These are phyloP conservation scores for Phalloptychus januarius DNA, from an alignment of 2,797 vertebrate species.

Conservation along the genomic window DNA sequence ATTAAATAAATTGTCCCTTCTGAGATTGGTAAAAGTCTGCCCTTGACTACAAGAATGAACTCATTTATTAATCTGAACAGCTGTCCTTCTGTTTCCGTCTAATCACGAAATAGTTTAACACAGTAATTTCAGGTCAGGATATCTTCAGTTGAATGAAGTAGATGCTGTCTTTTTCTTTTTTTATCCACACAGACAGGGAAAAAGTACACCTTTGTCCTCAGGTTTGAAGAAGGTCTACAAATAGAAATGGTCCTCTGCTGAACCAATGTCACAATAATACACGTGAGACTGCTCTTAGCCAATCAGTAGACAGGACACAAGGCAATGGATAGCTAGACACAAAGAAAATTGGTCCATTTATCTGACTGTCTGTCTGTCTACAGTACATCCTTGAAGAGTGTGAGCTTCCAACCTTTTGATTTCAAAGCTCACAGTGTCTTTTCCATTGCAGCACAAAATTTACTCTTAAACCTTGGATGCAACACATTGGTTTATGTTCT, in stretches of 20 bases:
- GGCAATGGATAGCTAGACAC: slow-evolving; percentile 34
- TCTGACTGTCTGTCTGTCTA: slow-evolving; percentile 4
- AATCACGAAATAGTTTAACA: slow-evolving; percentile 41
- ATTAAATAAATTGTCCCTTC: slow-evolving; percentile 58
- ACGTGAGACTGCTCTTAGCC: slow-evolving; percentile 53
- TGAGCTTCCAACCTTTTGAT: neutral
- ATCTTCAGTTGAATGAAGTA: slow-evolving; percentile 32
- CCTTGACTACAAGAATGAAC: slow-evolving; percentile 55
- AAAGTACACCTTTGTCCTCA: slow-evolving; percentile 35
- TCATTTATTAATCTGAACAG: slow-evolving; percentile 50
- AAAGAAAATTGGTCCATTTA: slow-evolving; percentile 53
- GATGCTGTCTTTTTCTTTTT: slow-evolving; percentile 23
- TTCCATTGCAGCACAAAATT: neutral
- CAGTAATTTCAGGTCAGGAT: slow-evolving; percentile 29
- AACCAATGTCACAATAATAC: slow-evolving; percentile 51
- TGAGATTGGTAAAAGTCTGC: slow-evolving; percentile 49
- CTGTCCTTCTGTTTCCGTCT: slow-evolving; percentile 26
- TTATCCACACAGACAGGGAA: slow-evolving; percentile 18
- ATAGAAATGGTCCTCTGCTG: slow-evolving; percentile 60
- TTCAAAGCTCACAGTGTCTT: neutral
- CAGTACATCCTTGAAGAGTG: neutral
- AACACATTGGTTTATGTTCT: neutral
- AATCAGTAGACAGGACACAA: slow-evolving; percentile 54
- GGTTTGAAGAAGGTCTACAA: slow-evolving; percentile 43
- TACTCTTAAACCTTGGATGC: neutral